Conservation (phyloP, 2,888 invertebrate genomes). For the Salpingus planirostris region DNA sequence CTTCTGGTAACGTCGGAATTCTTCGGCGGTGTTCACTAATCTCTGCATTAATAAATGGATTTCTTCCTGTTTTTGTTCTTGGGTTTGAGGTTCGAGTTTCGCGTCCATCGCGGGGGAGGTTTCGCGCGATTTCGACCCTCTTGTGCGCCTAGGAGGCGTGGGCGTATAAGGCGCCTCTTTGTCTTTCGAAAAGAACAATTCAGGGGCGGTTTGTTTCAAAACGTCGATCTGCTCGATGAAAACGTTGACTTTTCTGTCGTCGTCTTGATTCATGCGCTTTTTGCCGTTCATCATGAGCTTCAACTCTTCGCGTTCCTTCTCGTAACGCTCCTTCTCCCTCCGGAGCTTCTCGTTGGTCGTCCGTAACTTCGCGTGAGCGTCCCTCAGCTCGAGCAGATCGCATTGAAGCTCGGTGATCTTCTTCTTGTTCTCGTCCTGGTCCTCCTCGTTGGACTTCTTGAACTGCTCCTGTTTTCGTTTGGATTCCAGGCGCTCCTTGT, state of each 20-base stretch:
- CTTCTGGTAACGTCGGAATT: conserved; percentile 45
- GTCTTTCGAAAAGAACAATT: conserved; percentile 47
- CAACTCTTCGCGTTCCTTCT: conserved; percentile 64
- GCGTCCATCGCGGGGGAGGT: conserved; percentile 53
- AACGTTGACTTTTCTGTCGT: conserved; percentile 62
- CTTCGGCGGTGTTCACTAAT: conserved; percentile 64
- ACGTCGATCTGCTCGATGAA: conserved; percentile 67
- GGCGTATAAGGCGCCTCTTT: conserved; percentile 51
- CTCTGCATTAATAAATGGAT: conserved; percentile 48
- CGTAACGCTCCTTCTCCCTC: conserved; percentile 77
- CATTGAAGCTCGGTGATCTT: conserved; percentile 78
- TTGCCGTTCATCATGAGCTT: conserved; percentile 41
- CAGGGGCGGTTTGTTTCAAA: conserved; percentile 68
- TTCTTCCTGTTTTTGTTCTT: conserved; percentile 36
- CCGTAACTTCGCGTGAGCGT: conserved; percentile 83
- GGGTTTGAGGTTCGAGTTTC: conserved; percentile 44
- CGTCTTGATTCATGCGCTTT: conserved; percentile 52
- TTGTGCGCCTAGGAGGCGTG: conserved; percentile 56
- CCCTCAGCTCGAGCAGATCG: conserved; percentile 78
- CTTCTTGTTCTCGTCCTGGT: conserved; percentile 79
- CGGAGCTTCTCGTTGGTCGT: conserved; percentile 86
- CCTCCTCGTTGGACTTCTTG: conserved; percentile 77
- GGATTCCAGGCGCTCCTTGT: conserved; percentile 79
- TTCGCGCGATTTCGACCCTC: conserved; percentile 63
- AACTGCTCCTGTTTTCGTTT: conserved; percentile 78